These are phyloP conservation scores for Limnothrissa miodon DNA, from an alignment of 2,113 vertebrate species.

Conservation along the genomic window DNA sequence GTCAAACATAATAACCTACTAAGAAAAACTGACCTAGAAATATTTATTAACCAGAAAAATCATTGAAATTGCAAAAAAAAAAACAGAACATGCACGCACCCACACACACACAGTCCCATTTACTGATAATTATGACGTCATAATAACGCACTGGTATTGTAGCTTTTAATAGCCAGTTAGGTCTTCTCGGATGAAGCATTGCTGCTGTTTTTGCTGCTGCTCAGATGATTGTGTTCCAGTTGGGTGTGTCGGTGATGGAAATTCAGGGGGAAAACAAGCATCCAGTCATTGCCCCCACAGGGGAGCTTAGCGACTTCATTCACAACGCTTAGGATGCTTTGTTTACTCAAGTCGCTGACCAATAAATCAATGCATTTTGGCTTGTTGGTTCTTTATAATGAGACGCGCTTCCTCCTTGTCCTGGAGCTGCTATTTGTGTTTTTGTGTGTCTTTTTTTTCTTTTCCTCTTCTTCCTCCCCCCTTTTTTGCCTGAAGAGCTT, in stretches of 20 bases:
- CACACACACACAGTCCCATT: neutral
- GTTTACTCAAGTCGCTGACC: conserved; percentile 29
- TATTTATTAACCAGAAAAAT: neutral
- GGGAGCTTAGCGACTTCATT: conserved; percentile 28
- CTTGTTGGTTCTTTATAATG: conserved; percentile 55
- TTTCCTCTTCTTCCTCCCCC: conserved; percentile 50
- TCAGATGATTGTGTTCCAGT: neutral
- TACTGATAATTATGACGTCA: neutral
- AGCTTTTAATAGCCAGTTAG: neutral
- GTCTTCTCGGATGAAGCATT: neutral
- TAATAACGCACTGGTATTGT: neutral
- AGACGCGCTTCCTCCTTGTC: conserved; percentile 35
- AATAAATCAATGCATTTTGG: conserved; percentile 55
- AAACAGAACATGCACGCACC: neutral
- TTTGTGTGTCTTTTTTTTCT: neutral
- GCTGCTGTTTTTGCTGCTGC: neutral
- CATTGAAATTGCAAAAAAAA: neutral
- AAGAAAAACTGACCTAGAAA: neutral
- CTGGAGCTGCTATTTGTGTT: neutral
- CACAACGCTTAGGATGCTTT: conserved; percentile 54
- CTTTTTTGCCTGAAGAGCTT: conserved; percentile 43
- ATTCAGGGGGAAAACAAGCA: neutral
- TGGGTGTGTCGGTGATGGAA: neutral
- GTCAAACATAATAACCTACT: neutral
- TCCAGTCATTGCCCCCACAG: conserved; percentile 4